These are phyloP conservation scores for Hyperoodon ampullatus DNA, from an alignment of 2,113 vertebrate species.

Conservation along the genomic window DNA sequence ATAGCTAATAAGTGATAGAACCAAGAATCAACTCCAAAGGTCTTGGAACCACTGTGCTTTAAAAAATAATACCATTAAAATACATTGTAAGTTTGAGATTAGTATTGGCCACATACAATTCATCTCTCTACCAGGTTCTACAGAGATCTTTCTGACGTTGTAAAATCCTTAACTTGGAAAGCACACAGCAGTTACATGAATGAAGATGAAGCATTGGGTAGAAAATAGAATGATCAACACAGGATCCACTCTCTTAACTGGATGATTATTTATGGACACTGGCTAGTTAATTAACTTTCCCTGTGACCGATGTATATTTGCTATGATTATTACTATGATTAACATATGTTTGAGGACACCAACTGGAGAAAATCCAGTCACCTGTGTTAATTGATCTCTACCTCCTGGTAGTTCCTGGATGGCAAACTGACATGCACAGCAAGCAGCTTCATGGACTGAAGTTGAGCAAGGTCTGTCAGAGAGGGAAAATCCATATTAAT, in stretches of 20 bases:
- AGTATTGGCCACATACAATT: neutral
- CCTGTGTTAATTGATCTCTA: slow-evolving; percentile 26
- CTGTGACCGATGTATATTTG: neutral
- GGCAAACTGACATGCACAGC: slow-evolving; percentile 30
- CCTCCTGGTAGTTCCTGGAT: neutral
- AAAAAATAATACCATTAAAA: slow-evolving; percentile 13
- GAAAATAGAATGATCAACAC: neutral
- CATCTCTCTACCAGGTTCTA: neutral
- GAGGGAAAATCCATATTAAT: slow-evolving; percentile 74
- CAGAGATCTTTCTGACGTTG: neutral
- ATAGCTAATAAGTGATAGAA: neutral
- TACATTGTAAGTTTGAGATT: slow-evolving; percentile 10
- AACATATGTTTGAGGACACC: neutral
- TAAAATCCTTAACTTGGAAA: slow-evolving; percentile 11
- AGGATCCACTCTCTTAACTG: neutral
- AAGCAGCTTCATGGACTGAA: slow-evolving; percentile 25
- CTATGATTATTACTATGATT: neutral
- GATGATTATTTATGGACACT: neutral
- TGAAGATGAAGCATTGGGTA: neutral
- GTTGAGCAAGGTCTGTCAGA: slow-evolving; percentile 45
- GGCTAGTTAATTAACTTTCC: neutral
- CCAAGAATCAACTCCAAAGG: neutral
- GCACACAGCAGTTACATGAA: slow-evolving; percentile 5
- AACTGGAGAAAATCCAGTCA: neutral
- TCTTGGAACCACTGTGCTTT: neutral